Evolutionary conservation across 1,140 invertebrate genomes (phyloP).

Genomic region (Leptonema lineaticorne): DNA sequence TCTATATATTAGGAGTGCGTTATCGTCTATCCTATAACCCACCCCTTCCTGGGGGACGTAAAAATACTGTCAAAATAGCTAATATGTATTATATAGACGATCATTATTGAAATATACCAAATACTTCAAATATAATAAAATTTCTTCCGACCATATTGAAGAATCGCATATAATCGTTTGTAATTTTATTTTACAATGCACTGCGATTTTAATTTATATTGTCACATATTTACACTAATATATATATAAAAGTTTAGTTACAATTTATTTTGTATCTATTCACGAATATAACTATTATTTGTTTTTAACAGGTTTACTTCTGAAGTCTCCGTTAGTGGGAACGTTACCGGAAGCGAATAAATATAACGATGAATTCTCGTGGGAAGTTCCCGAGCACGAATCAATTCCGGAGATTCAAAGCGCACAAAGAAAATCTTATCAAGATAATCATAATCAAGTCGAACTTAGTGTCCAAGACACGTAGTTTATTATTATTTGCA

Average conservation of each 20-base stretch:
- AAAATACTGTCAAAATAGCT: too few relatives aligned
- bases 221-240: background rate
- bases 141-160: background rate
- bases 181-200: background rate
- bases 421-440: background rate
- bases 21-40: too few relatives aligned
- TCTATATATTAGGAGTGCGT: too few relatives aligned
- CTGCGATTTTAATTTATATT: background rate
- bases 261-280: background rate
- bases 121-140: conserved; percentile 16
- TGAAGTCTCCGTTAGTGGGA: conserved; percentile 51
- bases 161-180: conserved; percentile 2
- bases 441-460: background rate
- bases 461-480: too few relatives aligned
- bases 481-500: too few relatives aligned
- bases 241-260: background rate
- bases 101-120: conserved; percentile 35
- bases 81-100: conserved; percentile 38
- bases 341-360: conserved; percentile 56
- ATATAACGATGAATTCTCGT: conserved; percentile 58
- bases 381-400: conserved; percentile 54
- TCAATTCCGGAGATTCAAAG: background rate
- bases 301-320: conserved; percentile 49
- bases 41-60: too few relatives aligned
- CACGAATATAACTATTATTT: background rate